Conservation (phyloP, 2,888 invertebrate genomes). For the Melanchra persicariae region DNA sequence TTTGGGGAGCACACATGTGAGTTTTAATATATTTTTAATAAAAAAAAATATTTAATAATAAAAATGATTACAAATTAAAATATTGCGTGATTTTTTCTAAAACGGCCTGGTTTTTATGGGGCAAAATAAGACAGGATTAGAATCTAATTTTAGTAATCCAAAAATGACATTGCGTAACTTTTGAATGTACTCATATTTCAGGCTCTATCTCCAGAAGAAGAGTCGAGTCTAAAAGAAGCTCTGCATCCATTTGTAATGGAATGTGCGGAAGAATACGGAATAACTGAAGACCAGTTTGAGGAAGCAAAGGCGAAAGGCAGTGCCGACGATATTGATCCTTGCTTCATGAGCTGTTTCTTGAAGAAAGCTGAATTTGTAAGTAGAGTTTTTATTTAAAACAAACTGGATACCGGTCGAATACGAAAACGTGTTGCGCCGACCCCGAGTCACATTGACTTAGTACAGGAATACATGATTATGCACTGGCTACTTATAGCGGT, state of each 20-base stretch:
- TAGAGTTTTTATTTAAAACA: conserved; percentile 16
- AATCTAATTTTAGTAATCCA: too few species aligned
- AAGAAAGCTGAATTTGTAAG: conserved; percentile 74
- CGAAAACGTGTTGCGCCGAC: not conserved
- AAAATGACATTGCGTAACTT: not conserved
- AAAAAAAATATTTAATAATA: not conserved
- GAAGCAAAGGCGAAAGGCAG: conserved; percentile 61
- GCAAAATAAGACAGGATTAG: too few species aligned
- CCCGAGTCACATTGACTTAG: not conserved
- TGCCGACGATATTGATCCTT: conserved; percentile 62
- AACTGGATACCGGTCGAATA: not conserved
- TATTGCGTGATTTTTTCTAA: too few species aligned
- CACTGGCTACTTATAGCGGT: not conserved
- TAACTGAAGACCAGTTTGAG: conserved; percentile 63
- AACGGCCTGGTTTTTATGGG: too few species aligned
- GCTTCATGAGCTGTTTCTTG: conserved; percentile 71
- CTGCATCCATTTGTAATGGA: conserved; percentile 35
- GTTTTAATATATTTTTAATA: conserved; percentile 3
- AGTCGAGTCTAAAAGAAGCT: conserved; percentile 29
- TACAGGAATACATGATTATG: not conserved
- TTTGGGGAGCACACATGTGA: conserved; percentile 37
- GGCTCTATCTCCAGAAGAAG: conserved; percentile 50
- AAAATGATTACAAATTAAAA: too few species aligned
- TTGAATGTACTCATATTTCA: not conserved
- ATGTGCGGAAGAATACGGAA: conserved; percentile 67